phyloP scores from a whole-genome alignment of 2,888 invertebrate genomes.

The Cataglyphis cursor region DNA sequence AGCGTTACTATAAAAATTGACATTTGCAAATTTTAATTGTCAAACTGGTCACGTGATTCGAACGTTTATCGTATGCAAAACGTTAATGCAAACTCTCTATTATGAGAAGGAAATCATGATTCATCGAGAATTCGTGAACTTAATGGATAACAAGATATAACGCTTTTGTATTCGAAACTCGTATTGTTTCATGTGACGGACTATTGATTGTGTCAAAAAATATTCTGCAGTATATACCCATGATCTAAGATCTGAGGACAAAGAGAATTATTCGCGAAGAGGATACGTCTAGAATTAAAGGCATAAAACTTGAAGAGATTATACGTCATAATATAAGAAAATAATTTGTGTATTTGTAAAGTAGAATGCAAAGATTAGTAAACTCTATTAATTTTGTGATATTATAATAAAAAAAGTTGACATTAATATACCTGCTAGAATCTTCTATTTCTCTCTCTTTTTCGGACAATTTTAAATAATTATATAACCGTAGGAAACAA shows the following conservation, averaged over 20 bases:
- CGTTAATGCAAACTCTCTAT: neutral
- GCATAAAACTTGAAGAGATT: neutral
- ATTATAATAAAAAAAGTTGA: neutral
- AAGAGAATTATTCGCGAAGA: neutral
- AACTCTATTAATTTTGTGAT: neutral
- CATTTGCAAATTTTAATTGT: neutral
- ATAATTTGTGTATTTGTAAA: neutral
- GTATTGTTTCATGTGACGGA: conserved; percentile 27
- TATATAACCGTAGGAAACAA: neutral
- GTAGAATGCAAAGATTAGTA: neutral
- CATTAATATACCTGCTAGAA: neutral
- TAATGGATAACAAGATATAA: neutral
- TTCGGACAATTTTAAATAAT: neutral
- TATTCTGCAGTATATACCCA: neutral
- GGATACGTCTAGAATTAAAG: neutral
- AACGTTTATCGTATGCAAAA: neutral
- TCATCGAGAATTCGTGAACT: conserved; percentile 37
- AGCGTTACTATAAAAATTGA: neutral
- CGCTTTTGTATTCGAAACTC: neutral
- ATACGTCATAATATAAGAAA: neutral
- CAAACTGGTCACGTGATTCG: neutral
- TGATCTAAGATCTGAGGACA: neutral
- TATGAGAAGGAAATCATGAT: neutral
- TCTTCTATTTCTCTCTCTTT: neutral
- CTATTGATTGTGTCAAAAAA: conserved; percentile 55